Evolutionary conservation across 2,113 vertebrate species (phyloP), one percentile per base, ranked within the genome.

Genomic region (Hypomesus transpacificus): DNA sequence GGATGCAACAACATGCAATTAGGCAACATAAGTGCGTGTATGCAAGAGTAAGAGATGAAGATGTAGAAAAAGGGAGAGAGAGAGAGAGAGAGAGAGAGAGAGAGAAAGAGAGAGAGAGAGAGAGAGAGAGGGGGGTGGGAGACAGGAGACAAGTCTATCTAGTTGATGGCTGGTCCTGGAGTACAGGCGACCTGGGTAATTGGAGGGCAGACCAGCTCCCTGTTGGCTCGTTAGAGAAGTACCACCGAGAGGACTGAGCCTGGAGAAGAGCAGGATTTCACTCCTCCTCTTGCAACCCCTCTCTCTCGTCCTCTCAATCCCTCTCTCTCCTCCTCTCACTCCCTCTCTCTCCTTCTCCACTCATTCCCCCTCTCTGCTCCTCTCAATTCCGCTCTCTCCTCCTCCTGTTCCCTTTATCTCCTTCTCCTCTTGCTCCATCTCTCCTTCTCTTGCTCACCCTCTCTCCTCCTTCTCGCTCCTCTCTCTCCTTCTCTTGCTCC

Each of bases 1-100:
- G 20, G 52, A 70, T 21, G 46, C 59, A 63, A 67, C 52, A 24
- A 75, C 73, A 28, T 54, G 14, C 14, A 28, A 1, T 22, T 22
- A 24, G 4, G 24, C 59, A 26, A 34, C 18, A 4, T 31, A 20
- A 63, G 9, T 18, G 14, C 1, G 58, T 24, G 21, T n/a, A 20
- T 60, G 24, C 8, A 60, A 18, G 11, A 60, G 31, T 34, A 34
- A 7, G 31, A 34, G 5, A 31, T 31, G 28, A 31, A 31, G 28
- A 34, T 34, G 4, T 34, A 6, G 31, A 34, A 34, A 34, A 4
- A 7, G 31, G 31, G 7, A 34, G 5, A 7, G 5, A 34, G 1
- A 34, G 31, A 34, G 31, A 6, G 1, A 34, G 5, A 34, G 31
- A 34, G 31, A 34, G 0, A 34, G 31, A 34, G 4, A 34, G 31